Conservation (phyloP, 2,113 vertebrate genomes). For the Ptyas mucosa region DNA sequence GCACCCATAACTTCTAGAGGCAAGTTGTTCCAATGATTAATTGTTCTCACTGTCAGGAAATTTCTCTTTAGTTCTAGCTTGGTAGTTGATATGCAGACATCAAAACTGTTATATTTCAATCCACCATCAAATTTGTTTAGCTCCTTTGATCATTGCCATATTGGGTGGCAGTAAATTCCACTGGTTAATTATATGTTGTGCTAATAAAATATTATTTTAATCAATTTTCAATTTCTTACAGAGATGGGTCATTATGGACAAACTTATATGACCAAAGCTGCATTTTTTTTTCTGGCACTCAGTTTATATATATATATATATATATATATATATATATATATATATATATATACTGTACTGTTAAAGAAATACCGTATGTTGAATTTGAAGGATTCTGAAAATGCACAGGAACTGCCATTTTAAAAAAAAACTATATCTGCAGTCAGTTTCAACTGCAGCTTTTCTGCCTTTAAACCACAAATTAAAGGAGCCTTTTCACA, state of each 20-base stretch:
- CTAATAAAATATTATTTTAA: background rate
- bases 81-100: background rate
- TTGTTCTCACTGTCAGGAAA: too few relatives aligned
- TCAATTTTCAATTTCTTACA: background rate
- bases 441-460: background rate
- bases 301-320: too few relatives aligned
- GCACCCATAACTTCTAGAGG: too few relatives aligned
- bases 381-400: background rate
- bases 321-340: too few relatives aligned
- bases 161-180: background rate
- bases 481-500: background rate
- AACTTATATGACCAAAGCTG: background rate
- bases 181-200: background rate
- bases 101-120: background rate
- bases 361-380: background rate
- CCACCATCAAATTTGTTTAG: background rate
- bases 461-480: background rate
- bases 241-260: background rate
- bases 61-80: too few relatives aligned
- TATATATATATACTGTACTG: too few relatives aligned
- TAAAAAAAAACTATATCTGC: background rate
- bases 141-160: background rate
- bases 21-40: too few relatives aligned
- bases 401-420: background rate
- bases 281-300: background rate